Percentiles rank a stretch among this genome's conserved stretches.
Evolutionary conservation across 53 echinoderm and acorn worm species (phyloP).

Genomic region (Actinopyga echinites): DNA sequence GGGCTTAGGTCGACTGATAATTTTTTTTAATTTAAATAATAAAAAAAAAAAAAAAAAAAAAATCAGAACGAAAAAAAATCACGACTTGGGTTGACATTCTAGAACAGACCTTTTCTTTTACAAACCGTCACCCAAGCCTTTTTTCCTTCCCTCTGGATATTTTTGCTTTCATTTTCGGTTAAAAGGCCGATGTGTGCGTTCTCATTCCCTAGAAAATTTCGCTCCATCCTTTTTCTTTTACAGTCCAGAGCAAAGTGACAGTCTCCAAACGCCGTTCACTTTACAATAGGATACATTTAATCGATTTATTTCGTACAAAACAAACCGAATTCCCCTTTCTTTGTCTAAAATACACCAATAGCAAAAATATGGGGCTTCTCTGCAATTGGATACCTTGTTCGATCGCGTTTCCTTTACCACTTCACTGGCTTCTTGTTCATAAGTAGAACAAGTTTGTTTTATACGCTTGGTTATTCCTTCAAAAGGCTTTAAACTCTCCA

Average conservation of each 20-base stretch:
- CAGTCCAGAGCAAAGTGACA: neutral
- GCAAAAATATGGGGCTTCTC: neutral
- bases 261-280: neutral
- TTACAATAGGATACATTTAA: slow-evolving; percentile 24
- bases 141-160: slow-evolving; percentile 8
- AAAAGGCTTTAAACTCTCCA: neutral
- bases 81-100: neutral
- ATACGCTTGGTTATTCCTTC: neutral
- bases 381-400: slow-evolving; percentile 15
- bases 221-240: neutral
- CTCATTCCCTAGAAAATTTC: slow-evolving; percentile 22
- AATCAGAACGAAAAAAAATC: too few species aligned
- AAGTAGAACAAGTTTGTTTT: slow-evolving; percentile 39
- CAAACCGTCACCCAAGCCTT: neutral
- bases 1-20: too few species aligned
- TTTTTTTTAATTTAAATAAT: too few species aligned
- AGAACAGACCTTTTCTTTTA: slow-evolving; percentile 6
- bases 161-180: neutral
- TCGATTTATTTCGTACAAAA: slow-evolving; percentile 9
- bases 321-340: neutral
- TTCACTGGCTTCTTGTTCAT: slow-evolving; percentile 23
- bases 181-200: slow-evolving; percentile 17
- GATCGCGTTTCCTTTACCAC: neutral
- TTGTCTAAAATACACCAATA: neutral
- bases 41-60: too few species aligned